Evolutionary conservation across 2,113 vertebrate genomes (phyloP).

Genomic region (Rhagologus leucostigma): DNA sequence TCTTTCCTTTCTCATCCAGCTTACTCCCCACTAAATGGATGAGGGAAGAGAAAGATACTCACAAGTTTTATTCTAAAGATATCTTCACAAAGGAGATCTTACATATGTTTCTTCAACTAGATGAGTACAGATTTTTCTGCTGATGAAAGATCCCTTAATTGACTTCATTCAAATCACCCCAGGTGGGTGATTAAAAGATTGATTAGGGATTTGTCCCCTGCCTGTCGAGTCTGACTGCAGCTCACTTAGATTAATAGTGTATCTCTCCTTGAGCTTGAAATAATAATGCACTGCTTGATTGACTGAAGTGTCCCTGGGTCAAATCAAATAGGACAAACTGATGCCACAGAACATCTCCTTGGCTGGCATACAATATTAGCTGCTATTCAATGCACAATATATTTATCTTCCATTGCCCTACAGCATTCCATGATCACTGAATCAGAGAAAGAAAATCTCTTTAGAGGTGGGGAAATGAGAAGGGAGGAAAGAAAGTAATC

Average conservation of each 20-base stretch:
- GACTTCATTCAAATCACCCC: slow-evolving; percentile 47
- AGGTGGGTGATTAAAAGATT: slow-evolving; percentile 62
- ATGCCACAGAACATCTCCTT: not conserved
- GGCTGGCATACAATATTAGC: not conserved
- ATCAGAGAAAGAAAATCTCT: not conserved
- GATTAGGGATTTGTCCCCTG: slow-evolving; percentile 49
- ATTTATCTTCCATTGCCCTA: not conserved
- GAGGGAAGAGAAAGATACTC: not conserved
- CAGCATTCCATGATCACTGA: not conserved
- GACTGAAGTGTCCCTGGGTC: not conserved
- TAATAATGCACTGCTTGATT: slow-evolving; percentile 28
- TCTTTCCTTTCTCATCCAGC: not conserved
- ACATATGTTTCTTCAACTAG: not conserved
- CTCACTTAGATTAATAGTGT: slow-evolving; percentile 5
- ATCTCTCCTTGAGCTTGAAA: slow-evolving; percentile 1
- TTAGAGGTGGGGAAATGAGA: not conserved
- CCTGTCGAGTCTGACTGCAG: slow-evolving; percentile 23
- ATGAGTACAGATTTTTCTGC: slow-evolving; percentile 9
- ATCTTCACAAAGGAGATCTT: not conserved
- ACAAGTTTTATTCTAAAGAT: not conserved
- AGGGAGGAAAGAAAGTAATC: not conserved
- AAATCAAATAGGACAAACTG: not conserved
- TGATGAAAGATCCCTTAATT: slow-evolving; percentile 47
- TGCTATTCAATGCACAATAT: not conserved
- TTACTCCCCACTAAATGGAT: not conserved